phyloP scores from a whole-genome alignment of 1,140 invertebrate species.

The Caenorhabditis inopinata region DNA sequence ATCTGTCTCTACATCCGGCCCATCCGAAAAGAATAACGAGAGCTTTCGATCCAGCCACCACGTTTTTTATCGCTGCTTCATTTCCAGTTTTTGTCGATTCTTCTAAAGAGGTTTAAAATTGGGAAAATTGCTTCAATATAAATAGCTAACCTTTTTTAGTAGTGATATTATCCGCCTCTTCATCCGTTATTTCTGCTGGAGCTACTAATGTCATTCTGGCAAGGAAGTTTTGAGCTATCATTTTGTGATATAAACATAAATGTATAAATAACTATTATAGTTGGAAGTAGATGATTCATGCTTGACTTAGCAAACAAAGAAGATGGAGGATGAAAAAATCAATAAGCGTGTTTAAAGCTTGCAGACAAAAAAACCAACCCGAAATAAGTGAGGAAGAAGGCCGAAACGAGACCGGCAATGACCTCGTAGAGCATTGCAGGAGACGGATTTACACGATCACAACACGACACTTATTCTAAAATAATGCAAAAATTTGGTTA shows the following conservation, averaged over 20 bases:
- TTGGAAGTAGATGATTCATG: too few relatives aligned
- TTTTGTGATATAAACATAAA: too few relatives aligned
- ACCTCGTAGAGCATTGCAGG: background rate
- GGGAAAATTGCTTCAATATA: background rate
- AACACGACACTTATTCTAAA: background rate
- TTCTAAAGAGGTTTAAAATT: background rate
- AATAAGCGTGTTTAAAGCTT: too few relatives aligned
- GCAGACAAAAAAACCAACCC: background rate
- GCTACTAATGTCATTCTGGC: slow-evolving; percentile 15
- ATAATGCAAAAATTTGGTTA: background rate
- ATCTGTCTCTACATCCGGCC: slow-evolving; percentile 77
- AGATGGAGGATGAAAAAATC: too few relatives aligned
- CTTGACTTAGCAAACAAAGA: too few relatives aligned
- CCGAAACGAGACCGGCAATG: background rate
- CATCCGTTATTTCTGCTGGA: background rate
- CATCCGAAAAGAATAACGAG: slow-evolving; percentile 78
- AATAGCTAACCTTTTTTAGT: background rate
- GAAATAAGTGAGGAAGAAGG: background rate
- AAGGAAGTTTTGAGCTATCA: background rate
- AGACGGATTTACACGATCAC: background rate
- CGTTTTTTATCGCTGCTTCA: background rate
- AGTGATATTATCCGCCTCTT: slow-evolving; percentile 6
- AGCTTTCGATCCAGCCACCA: slow-evolving; percentile 58
- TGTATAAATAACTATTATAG: too few relatives aligned
- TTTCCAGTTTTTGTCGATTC: background rate